A percentile compares a stretch with the other conserved stretches of the same genome.
phyloP scores from a whole-genome alignment of 2,888 invertebrate species.

The Xiphydria camelus region DNA sequence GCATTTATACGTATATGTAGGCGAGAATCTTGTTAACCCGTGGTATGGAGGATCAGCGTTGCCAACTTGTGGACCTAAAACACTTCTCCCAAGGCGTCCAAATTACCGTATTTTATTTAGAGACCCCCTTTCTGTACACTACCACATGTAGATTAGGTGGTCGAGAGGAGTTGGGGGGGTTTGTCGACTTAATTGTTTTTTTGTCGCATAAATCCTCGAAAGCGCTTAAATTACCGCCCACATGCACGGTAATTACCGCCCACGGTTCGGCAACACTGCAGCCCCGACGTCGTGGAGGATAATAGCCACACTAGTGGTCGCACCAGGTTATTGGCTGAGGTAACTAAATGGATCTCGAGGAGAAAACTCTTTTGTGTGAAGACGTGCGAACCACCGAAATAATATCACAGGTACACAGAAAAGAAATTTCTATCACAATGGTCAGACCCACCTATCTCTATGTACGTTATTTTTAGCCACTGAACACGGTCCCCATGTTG shows the following conservation, averaged over 20 bases:
- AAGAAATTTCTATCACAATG: too few species aligned
- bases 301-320: background rate
- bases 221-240: constrained; percentile 27
- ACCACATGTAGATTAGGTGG: constrained; percentile 5
- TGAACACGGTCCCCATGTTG: too few species aligned
- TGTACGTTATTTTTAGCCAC: too few species aligned
- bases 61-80: constrained; percentile 3
- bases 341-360: background rate
- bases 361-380: too few species aligned
- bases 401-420: too few species aligned
- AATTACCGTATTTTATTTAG: constrained; percentile 3
- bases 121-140: background rate
- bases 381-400: too few species aligned
- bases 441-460: too few species aligned
- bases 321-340: background rate
- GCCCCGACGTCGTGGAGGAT: constrained; percentile 9
- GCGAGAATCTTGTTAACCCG: constrained; percentile 27
- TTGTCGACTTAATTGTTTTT: constrained; percentile 24
- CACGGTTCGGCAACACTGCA: constrained; percentile 21
- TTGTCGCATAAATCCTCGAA: constrained; percentile 21
- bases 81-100: constrained; percentile 4
- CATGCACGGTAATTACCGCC: constrained; percentile 30
- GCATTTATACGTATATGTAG: constrained; percentile 25
- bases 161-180: too few species aligned
- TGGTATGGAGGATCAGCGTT: background rate